A percentile compares a stretch with the other conserved stretches of the same genome.
Conservation (phyloP, 2,888 invertebrate species). For the Hoplodrina blanda region DNA sequence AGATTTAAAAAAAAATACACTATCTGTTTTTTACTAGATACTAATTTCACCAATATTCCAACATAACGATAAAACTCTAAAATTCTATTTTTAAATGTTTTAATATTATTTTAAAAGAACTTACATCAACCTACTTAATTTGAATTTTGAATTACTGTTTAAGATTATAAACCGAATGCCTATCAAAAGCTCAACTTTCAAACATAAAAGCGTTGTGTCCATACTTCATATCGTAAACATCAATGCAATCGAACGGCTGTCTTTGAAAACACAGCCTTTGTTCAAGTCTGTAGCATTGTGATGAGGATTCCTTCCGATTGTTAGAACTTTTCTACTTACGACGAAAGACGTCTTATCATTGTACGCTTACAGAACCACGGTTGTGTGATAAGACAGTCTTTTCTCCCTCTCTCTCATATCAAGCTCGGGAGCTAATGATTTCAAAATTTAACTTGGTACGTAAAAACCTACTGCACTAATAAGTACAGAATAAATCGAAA, state of each 20-base stretch:
- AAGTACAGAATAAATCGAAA: too few relatives aligned
- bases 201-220: not conserved
- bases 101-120: too few relatives aligned
- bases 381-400: conserved; percentile 33
- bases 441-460: too few relatives aligned
- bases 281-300: conserved; percentile 71
- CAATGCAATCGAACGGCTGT: conserved; percentile 65
- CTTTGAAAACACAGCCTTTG: conserved; percentile 69
- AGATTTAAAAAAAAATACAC: not conserved
- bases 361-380: conserved; percentile 30
- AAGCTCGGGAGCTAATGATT: not conserved
- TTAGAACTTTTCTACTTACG: conserved; percentile 39
- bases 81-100: too few relatives aligned
- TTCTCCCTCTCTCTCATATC: conserved; percentile 1
- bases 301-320: conserved; percentile 66
- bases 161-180: not conserved
- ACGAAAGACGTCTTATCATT: conserved; percentile 17
- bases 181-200: not conserved
- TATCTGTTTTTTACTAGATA: too few relatives aligned
- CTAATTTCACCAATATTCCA: too few relatives aligned
- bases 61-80: too few relatives aligned
- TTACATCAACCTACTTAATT: too few relatives aligned
- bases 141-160: too few relatives aligned
- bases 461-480: too few relatives aligned
- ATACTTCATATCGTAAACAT: conserved; percentile 60